Evolutionary conservation across 2,888 invertebrate species (phyloP).

Genomic region (Drosophila prolongata): DNA sequence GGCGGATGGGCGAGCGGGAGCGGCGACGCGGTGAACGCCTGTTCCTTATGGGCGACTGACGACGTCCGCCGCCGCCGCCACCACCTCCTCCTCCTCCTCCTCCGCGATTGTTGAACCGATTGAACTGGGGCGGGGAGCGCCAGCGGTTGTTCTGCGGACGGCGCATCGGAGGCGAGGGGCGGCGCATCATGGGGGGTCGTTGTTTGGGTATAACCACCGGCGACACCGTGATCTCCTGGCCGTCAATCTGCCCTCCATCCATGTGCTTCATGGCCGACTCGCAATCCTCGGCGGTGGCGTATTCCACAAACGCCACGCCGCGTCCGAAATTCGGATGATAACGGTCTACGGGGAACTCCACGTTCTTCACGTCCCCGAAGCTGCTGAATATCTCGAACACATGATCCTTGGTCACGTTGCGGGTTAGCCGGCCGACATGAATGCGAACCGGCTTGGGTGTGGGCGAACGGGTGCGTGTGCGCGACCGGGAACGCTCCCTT

Average conservation of each 20-base stretch:
- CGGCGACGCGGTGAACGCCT: slow-evolving; percentile 83
- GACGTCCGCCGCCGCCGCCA: slow-evolving; percentile 58
- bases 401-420: slow-evolving; percentile 96
- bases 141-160: slow-evolving; percentile 82
- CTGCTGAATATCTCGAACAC: slow-evolving; percentile 95
- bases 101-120: slow-evolving; percentile 82
- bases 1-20: slow-evolving; percentile 84
- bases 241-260: slow-evolving; percentile 99
- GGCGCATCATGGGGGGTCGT: slow-evolving; percentile 80
- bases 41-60: slow-evolving; percentile 79
- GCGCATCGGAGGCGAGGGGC: slow-evolving; percentile 83
- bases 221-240: slow-evolving; percentile 97
- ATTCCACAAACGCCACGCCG: slow-evolving; percentile 98
- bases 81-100: slow-evolving; percentile 48
- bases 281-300: slow-evolving; percentile 96
- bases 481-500: slow-evolving; percentile 90
- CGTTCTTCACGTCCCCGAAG: slow-evolving; percentile 93
- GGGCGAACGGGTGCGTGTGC: slow-evolving; percentile 94
- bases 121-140: slow-evolving; percentile 83
- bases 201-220: slow-evolving; percentile 93
- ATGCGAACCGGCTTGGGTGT: slow-evolving; percentile 96
- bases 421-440: slow-evolving; percentile 95
- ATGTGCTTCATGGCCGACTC: slow-evolving; percentile 99
- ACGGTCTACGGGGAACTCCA: slow-evolving; percentile 96
- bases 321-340: slow-evolving; percentile 94